phyloP scores from a whole-genome alignment of 2,113 vertebrate species.

The Corythornis vintsioides region DNA sequence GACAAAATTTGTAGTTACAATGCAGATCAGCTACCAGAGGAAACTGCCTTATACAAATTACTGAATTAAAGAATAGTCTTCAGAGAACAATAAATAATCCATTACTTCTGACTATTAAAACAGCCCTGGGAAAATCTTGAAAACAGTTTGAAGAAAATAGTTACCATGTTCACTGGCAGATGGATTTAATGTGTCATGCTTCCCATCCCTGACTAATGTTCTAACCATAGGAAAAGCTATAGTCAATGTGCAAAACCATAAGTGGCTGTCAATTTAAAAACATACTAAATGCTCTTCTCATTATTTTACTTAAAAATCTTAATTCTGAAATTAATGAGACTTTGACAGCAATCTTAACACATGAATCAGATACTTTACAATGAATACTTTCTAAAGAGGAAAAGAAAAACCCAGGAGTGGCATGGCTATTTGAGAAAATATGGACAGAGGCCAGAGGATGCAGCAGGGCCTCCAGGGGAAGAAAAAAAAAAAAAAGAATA shows the following conservation, averaged over 20 bases:
- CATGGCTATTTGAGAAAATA: neutral
- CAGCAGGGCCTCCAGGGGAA: neutral
- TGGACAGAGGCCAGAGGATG: neutral
- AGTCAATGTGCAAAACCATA: neutral
- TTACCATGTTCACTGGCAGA: neutral
- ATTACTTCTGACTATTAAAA: neutral
- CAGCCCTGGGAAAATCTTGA: neutral
- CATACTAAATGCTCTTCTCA: neutral
- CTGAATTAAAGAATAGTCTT: neutral
- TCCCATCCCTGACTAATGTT: neutral
- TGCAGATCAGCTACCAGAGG: neutral
- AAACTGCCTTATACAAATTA: neutral
- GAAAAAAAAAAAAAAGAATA: too few relatives aligned
- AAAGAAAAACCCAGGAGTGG: neutral
- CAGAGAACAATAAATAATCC: neutral
- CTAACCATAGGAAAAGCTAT: neutral
- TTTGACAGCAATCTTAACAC: neutral
- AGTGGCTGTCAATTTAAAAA: neutral
- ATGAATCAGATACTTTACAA: neutral
- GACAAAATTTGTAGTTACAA: neutral
- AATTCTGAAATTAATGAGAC: neutral
- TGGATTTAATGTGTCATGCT: neutral
- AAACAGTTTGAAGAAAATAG: neutral
- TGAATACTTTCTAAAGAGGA: neutral
- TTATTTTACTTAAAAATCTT: neutral